Evolutionary conservation across 2,888 invertebrate genomes (phyloP).

Genomic region (Noctua comes): DNA sequence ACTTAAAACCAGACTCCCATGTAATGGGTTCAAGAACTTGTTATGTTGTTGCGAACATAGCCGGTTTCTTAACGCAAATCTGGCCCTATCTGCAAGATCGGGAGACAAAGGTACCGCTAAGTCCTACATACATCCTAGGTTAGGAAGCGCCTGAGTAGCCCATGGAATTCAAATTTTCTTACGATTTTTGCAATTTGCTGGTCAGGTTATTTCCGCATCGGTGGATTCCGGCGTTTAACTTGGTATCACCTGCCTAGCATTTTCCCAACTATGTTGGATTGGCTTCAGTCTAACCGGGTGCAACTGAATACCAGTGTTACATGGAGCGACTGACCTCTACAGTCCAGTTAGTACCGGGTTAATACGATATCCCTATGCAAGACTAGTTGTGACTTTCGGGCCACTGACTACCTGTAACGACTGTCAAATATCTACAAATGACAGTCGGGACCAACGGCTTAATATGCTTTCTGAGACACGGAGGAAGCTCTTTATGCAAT

Average conservation of each 20-base stretch:
- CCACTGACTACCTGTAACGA: not conserved
- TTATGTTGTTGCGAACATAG: conserved; percentile 9
- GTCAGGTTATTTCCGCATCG: too few species aligned
- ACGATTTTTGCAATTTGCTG: too few species aligned
- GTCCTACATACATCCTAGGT: not conserved
- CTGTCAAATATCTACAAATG: not conserved
- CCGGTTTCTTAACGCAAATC: not conserved
- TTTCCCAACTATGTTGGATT: not conserved
- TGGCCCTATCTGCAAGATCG: not conserved
- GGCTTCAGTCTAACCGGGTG: not conserved
- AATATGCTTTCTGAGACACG: not conserved
- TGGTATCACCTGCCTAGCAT: not conserved
- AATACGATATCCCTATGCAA: not conserved
- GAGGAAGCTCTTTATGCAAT: not conserved
- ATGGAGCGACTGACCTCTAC: too few species aligned
- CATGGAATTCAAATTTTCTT: too few species aligned
- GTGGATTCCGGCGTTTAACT: too few species aligned
- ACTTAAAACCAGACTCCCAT: conserved; percentile 31
- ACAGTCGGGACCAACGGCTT: not conserved
- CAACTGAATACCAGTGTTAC: not conserved
- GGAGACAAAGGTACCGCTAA: not conserved
- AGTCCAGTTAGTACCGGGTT: not conserved
- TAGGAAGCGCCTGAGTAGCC: not conserved
- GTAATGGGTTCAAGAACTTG: conserved; percentile 21
- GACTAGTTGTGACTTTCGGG: too few species aligned